Evolutionary conservation across 2,888 invertebrate genomes (phyloP), one percentile per base, ranked within the genome.

Genomic region (Dynastes tityus): DNA sequence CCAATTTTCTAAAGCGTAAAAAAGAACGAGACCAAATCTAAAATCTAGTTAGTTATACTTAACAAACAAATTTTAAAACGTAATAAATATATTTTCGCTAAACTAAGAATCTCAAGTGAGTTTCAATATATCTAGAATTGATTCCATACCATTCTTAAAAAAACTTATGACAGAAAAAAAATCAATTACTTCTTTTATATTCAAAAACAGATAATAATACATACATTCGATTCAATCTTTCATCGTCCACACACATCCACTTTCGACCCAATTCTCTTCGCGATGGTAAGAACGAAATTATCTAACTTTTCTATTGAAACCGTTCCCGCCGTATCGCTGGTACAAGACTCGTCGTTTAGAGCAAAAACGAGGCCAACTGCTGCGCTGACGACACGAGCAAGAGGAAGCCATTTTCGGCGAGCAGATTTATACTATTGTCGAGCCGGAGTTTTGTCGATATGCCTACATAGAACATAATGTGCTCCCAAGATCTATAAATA

Each of bases 221-320:
- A 45, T 45, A 45, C 45, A 45, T 45, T 45, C 45, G 45, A 45
- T 45, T 45, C 45, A 45, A 45, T 45, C 8, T 45, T 8, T 45
- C 16, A 58, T 58, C 22, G 55, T 22, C 16, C 55, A 4, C 22
- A 22, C 22, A 58, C n/a, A 58, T 58, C 22, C 55, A 58, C 22
- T 58, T 9, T 58, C 55, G 53, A 53, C 53, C 22, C 22, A 16
- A 16, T 58, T 58, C 55, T 22, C 16, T 8, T 58, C 22, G 8
- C 16, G 22, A 8, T 16, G 9, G 16, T 8, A 58, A 22, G 53
- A n/a, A 22, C 16, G n/a, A 58, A 58, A 16, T 58, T 58, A 58
- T 58, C 22, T 58, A 58, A 58, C 55, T 58, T 58, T 58, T 58
- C 55, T 58, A 58, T 58, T 58, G 55, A 58, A 58, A 58, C 22